Evolutionary conservation across 2,113 vertebrate species (phyloP), one percentile per base, ranked within the genome.

Genomic region (Semicossyphus pulcher): DNA sequence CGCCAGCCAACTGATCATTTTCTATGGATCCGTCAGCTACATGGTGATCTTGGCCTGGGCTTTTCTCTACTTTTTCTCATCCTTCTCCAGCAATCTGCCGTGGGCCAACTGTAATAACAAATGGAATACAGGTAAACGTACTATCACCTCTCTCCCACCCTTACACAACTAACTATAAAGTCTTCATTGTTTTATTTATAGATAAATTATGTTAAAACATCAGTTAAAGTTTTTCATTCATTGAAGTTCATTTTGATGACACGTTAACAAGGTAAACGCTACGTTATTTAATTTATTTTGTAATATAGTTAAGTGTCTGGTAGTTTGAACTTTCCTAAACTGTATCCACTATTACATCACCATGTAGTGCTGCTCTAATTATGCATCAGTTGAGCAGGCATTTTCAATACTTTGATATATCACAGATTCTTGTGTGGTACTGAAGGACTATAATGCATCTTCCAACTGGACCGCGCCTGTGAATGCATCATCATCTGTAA

Each of bases 1-100:
- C 1, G 64, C 92, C 14, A 80, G 91, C 59, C 87, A 89, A 57
- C 28, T 93, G 0, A 90, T 91, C 21, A 34, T 90, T 70, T 78
- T 89, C 36, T 93, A 91, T 9, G 86, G 82, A 52, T 15, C 11
- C 0, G 69, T 90, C 67, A 92, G 86, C 80, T 92, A 93, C 73
- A 84, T 91, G 25, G 77, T 91, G 64, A 84, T 93, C 44, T 75
- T 92, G 62, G 91, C 86, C 26, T 93, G 92, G 91, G 89, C 88
- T 4, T 88, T 92, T 28, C 51, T 97, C 81, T 97, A 97, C 92
- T 87, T 98, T 78, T 96, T 97, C 83, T 95, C 94, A 54, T 96
- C 95, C 0, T 96, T 98, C 84, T 94, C 94, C 63, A 73, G 76
- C 0, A 84, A 95, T 71, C 93, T 97, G 15, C 96, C 96, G 0